A percentile compares a stretch with the other conserved stretches of the same genome.
These are phyloP conservation scores for Muscina levida DNA, from an alignment of 2,888 invertebrate species.

Conservation along the genomic window DNA sequence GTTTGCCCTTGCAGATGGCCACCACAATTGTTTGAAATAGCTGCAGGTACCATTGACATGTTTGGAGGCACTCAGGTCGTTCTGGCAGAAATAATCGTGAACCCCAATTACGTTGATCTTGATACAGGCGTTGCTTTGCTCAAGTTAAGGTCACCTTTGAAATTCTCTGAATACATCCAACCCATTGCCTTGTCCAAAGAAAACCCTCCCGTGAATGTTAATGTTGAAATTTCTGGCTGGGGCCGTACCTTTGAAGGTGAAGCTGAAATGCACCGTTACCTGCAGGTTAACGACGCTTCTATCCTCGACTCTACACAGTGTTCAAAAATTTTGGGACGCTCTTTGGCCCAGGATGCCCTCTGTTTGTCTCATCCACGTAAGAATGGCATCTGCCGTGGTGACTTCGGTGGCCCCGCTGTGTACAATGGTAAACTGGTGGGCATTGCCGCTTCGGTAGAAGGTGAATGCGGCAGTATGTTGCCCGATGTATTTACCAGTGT, in stretches of 20 bases:
- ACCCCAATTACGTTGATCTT: constrained; percentile 67
- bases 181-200: constrained; percentile 68
- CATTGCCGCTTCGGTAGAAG: constrained; percentile 71
- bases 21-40: constrained; percentile 72
- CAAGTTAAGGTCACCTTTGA: constrained; percentile 66
- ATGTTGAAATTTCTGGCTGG: constrained; percentile 75
- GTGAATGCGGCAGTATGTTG: constrained; percentile 72
- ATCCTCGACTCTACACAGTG: constrained; percentile 66
- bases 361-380: constrained; percentile 73
- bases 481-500: constrained; percentile 74
- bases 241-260: constrained; percentile 69
- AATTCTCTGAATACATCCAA: constrained; percentile 68
- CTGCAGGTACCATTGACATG: constrained; percentile 74
- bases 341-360: constrained; percentile 70
- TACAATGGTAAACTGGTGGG: constrained; percentile 71
- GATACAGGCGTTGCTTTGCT: constrained; percentile 73
- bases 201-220: constrained; percentile 65
- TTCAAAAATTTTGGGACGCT: constrained; percentile 24
- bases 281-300: constrained; percentile 62
- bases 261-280: constrained; percentile 64
- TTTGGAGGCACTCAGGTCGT: constrained; percentile 72
- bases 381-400: constrained; percentile 76
- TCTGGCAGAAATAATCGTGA: constrained; percentile 69
- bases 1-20: constrained; percentile 70
- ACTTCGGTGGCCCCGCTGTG: constrained; percentile 76